These are phyloP conservation scores for Heliconius hewitsoni DNA, from an alignment of 1,140 invertebrate genomes.

Conservation along the genomic window DNA sequence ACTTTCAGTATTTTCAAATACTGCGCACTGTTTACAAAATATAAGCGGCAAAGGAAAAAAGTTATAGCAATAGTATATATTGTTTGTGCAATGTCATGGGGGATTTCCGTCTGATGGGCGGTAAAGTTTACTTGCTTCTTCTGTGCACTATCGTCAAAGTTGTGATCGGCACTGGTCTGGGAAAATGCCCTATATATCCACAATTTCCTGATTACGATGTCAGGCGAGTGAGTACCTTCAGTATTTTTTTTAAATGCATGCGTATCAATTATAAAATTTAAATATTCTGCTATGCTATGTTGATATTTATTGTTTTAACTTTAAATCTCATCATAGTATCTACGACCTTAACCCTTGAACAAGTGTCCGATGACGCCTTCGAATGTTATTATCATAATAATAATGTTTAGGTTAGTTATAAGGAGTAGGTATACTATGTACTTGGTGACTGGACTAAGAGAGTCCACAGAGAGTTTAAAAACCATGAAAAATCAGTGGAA, in stretches of 20 bases:
- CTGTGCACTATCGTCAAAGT: constrained; percentile 47
- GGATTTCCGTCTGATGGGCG: constrained; percentile 53
- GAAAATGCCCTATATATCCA: constrained; percentile 83
- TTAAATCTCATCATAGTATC: constrained; percentile 24
- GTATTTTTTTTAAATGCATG: background rate
- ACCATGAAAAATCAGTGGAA: too few species aligned
- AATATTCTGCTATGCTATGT: background rate
- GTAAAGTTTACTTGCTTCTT: constrained; percentile 48
- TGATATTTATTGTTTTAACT: constrained; percentile 24
- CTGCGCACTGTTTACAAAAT: constrained; percentile 66
- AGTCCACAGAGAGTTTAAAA: too few species aligned
- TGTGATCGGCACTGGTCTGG: constrained; percentile 76
- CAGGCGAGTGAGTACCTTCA: constrained; percentile 75
- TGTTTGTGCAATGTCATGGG: constrained; percentile 55
- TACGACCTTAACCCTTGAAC: constrained; percentile 42
- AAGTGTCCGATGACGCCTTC: constrained; percentile 20
- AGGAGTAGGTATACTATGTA: too few species aligned
- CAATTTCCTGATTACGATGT: constrained; percentile 84
- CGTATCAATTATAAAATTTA: background rate
- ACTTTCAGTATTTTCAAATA: constrained; percentile 46
- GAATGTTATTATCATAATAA: constrained; percentile 27
- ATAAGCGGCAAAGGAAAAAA: constrained; percentile 35
- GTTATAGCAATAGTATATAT: constrained; percentile 12
- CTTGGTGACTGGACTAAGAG: too few species aligned
- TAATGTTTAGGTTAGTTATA: too few species aligned